Conservation (phyloP, 2,888 invertebrate species). For the Eristalis arbustorum region DNA sequence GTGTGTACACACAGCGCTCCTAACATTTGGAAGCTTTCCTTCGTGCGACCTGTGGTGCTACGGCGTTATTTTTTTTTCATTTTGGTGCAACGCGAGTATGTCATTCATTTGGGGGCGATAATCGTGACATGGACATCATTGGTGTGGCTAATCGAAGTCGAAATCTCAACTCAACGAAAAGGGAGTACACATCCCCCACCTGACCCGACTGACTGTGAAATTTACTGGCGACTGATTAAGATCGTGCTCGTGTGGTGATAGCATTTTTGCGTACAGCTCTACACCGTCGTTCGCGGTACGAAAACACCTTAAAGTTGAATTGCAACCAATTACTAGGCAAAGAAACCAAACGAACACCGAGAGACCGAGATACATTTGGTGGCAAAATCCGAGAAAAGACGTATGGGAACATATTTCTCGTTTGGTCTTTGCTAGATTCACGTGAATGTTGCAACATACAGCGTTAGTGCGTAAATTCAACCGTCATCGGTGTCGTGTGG, state of each 20-base stretch:
- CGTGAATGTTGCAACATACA: conserved; percentile 64
- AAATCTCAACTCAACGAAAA: conserved; percentile 41
- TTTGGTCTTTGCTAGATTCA: conserved; percentile 40
- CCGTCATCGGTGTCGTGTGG: conserved; percentile 59
- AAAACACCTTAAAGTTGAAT: conserved; percentile 62
- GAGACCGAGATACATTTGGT: conserved; percentile 25
- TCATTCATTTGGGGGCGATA: conserved; percentile 21
- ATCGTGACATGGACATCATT: conserved; percentile 68
- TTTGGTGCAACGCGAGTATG: conserved; percentile 27
- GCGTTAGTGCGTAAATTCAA: conserved; percentile 61
- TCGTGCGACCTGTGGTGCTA: neutral
- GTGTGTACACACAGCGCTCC: neutral
- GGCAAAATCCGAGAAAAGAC: conserved; percentile 37
- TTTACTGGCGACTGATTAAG: conserved; percentile 65
- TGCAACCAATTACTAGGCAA: conserved; percentile 10
- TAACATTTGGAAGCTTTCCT: conserved; percentile 27
- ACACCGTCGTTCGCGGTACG: conserved; percentile 1
- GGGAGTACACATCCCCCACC: conserved; percentile 33
- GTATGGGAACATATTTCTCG: conserved; percentile 58
- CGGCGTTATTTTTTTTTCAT: neutral
- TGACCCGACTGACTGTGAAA: conserved; percentile 22
- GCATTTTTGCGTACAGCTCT: conserved; percentile 40
- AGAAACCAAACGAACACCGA: conserved; percentile 12
- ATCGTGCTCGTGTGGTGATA: conserved; percentile 64
- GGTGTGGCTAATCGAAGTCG: conserved; percentile 57